These are phyloP conservation scores for Macroglossus sobrinus DNA, from an alignment of 2,113 vertebrate species.

Conservation along the genomic window DNA sequence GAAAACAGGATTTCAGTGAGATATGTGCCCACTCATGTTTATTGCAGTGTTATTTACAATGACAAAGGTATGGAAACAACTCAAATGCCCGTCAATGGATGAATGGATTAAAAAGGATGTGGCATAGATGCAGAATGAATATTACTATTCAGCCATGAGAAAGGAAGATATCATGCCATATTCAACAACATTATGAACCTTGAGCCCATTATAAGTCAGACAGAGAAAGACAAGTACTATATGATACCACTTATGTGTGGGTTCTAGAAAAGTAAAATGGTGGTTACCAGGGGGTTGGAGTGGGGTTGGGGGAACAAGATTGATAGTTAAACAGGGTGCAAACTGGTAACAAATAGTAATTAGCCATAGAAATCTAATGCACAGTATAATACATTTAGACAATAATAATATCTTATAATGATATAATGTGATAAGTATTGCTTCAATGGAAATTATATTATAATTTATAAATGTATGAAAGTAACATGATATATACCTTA, in stretches of 20 bases:
- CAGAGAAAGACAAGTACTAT: no score
- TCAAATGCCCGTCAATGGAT: background rate
- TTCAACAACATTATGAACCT: background rate
- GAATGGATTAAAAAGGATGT: background rate
- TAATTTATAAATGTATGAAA: background rate
- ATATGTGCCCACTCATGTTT: background rate
- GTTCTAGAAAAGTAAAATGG: background rate
- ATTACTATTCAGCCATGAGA: background rate
- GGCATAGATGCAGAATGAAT: background rate
- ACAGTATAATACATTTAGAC: background rate
- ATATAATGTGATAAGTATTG: background rate
- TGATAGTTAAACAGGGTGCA: background rate
- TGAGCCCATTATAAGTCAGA: background rate
- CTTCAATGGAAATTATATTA: background rate
- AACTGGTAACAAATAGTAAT: background rate
- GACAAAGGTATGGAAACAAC: background rate
- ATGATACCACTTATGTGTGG: background rate
- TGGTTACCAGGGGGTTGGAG: background rate
- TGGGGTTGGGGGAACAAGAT: background rate
- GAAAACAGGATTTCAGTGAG: background rate
- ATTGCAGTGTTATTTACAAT: background rate
- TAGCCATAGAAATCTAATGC: background rate
- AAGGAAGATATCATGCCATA: background rate
- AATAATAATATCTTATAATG: background rate
- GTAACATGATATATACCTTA: background rate